Conservation (phyloP, 2,113 vertebrate species). For the Phrynosoma platyrhinos region DNA sequence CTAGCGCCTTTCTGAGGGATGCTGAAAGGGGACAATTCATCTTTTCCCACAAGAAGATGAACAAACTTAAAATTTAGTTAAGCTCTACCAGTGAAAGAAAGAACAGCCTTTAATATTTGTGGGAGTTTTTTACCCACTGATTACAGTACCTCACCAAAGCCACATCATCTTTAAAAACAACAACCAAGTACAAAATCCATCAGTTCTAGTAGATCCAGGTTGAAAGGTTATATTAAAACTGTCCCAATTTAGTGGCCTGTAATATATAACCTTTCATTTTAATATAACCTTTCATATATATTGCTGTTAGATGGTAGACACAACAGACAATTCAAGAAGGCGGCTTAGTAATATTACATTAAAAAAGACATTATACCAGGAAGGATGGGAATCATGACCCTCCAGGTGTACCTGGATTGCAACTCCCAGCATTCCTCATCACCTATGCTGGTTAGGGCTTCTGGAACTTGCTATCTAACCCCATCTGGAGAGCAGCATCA, state of each 20-base stretch:
- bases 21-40: background rate
- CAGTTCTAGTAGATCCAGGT: background rate
- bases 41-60: background rate
- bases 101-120: background rate
- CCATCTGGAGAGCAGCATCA: too few species aligned
- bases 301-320: background rate
- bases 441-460: too few species aligned
- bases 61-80: background rate
- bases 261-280: too few species aligned
- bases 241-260: background rate
- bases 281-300: too few species aligned
- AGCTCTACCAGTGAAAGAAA: background rate
- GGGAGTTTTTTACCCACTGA: too few species aligned
- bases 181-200: background rate
- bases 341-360: background rate
- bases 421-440: too few species aligned
- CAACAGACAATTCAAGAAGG: background rate
- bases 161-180: background rate
- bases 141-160: background rate
- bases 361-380: background rate
- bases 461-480: too few species aligned
- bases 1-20: background rate
- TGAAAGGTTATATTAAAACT: background rate
- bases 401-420: too few species aligned
- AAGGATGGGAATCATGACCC: too few species aligned